Evolutionary conservation across 2,888 invertebrate genomes (phyloP).

Genomic region (Spodoptera picta): DNA sequence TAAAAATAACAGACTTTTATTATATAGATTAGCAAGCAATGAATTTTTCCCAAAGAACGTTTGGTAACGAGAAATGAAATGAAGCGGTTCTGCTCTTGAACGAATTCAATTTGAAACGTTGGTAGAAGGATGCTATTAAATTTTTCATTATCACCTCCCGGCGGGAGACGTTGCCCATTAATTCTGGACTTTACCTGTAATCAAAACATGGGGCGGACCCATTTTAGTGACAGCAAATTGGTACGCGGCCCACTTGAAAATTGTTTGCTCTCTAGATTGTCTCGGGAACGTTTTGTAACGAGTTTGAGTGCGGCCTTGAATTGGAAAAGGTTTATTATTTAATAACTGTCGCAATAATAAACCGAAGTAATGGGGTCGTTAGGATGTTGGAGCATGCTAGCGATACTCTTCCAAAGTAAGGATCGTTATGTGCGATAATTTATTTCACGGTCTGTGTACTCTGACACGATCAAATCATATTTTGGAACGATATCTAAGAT

Average conservation of each 20-base stretch:
- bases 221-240: slow-evolving; percentile 68
- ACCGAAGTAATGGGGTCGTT: slow-evolving; percentile 70
- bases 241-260: slow-evolving; percentile 76
- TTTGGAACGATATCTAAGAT: background rate
- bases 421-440: slow-evolving; percentile 31
- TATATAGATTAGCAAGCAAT: slow-evolving; percentile 40
- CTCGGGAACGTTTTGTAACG: slow-evolving; percentile 51
- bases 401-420: slow-evolving; percentile 80
- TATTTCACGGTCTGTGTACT: slow-evolving; percentile 3
- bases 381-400: slow-evolving; percentile 70
- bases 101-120: slow-evolving; percentile 75
- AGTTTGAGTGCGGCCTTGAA: slow-evolving; percentile 36
- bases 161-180: slow-evolving; percentile 68
- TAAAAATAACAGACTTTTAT: slow-evolving; percentile 23
- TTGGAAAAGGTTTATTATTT: slow-evolving; percentile 40
- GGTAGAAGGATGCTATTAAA: slow-evolving; percentile 69
- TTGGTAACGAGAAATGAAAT: slow-evolving; percentile 60
- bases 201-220: slow-evolving; percentile 69
- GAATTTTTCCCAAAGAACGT: slow-evolving; percentile 46
- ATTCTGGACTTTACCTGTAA: slow-evolving; percentile 76
- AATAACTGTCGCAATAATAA: slow-evolving; percentile 49
- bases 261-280: slow-evolving; percentile 65
- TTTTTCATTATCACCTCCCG: slow-evolving; percentile 78
- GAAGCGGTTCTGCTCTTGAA: slow-evolving; percentile 62
- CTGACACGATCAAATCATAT: background rate